Percentiles rank a stretch among this genome's conserved stretches.
Evolutionary conservation across 2,113 vertebrate genomes (phyloP).

Genomic region (Aptenodytes patagonicus): DNA sequence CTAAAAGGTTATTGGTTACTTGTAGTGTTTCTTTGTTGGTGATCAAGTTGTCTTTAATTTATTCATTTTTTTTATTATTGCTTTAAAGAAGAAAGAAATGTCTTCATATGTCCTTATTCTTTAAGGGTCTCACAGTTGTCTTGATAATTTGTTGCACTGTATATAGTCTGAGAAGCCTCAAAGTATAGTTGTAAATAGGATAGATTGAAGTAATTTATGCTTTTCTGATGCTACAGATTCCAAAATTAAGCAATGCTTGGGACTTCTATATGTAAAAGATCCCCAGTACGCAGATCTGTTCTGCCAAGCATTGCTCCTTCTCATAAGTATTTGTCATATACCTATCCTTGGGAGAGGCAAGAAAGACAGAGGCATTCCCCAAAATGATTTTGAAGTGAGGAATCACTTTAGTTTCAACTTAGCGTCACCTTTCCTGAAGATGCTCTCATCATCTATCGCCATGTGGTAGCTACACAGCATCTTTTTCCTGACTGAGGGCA

Average conservation of each 20-base stretch:
- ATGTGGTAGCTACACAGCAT: neutral
- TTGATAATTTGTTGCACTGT: neutral
- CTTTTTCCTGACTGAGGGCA: neutral
- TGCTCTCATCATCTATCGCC: neutral
- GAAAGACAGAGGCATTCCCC: neutral
- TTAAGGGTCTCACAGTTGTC: neutral
- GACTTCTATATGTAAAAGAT: neutral
- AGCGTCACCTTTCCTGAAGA: neutral
- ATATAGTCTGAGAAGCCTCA: neutral
- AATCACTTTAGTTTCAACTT: neutral
- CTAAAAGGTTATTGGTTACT: neutral
- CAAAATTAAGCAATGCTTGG: neutral
- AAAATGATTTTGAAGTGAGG: neutral
- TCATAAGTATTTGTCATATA: neutral
- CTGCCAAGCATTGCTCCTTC: neutral
- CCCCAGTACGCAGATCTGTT: neutral
- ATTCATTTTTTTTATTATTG: neutral
- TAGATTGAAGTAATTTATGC: neutral
- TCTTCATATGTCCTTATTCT: neutral
- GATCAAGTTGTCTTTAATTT: neutral
- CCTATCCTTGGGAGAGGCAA: neutral
- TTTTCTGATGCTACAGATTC: neutral
- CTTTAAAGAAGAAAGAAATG: neutral
- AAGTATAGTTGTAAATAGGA: neutral
- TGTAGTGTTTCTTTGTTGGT: neutral